Evolutionary conservation across 2,113 vertebrate species (phyloP).

Genomic region (Proterorhinus semilunaris): DNA sequence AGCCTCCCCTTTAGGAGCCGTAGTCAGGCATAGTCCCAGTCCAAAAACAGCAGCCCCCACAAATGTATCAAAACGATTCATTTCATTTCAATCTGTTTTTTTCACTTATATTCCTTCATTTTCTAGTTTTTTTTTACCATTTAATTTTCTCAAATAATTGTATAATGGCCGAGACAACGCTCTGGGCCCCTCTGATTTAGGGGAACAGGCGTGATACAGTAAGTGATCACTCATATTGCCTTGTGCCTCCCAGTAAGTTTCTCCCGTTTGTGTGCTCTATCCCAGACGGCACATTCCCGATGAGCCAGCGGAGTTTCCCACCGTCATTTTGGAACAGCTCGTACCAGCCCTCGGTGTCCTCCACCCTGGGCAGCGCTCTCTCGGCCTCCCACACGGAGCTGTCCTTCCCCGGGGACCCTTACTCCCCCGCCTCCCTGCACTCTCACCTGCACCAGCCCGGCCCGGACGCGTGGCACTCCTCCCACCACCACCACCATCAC

Average conservation of each 20-base stretch:
- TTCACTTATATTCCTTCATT: too few relatives aligned
- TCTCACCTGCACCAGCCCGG: conserved; percentile 91
- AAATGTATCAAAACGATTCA: too few relatives aligned
- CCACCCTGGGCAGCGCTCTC: conserved; percentile 80
- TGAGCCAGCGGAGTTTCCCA: conserved; percentile 96
- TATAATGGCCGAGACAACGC: too few relatives aligned
- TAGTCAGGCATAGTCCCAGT: too few relatives aligned
- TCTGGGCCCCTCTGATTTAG: too few relatives aligned
- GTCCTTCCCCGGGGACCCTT: conserved; percentile 87
- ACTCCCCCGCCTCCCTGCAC: conserved; percentile 84
- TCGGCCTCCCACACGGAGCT: conserved; percentile 85
- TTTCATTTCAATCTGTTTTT: too few relatives aligned
- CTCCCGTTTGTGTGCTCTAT: neutral
- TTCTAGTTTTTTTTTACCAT: too few relatives aligned
- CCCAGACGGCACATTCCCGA: conserved; percentile 90
- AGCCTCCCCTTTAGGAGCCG: too few relatives aligned
- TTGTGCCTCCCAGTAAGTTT: neutral
- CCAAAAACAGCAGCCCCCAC: too few relatives aligned
- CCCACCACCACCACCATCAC: conserved; percentile 84
- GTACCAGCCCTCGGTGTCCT: conserved; percentile 84
- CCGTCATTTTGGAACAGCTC: conserved; percentile 98
- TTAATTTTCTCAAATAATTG: too few relatives aligned
- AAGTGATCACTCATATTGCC: too few relatives aligned
- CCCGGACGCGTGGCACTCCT: conserved; percentile 88
- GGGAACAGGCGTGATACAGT: too few relatives aligned